Evolutionary conservation across 2,113 vertebrate genomes (phyloP).

Genomic region (Oenanthe oenanthe): DNA sequence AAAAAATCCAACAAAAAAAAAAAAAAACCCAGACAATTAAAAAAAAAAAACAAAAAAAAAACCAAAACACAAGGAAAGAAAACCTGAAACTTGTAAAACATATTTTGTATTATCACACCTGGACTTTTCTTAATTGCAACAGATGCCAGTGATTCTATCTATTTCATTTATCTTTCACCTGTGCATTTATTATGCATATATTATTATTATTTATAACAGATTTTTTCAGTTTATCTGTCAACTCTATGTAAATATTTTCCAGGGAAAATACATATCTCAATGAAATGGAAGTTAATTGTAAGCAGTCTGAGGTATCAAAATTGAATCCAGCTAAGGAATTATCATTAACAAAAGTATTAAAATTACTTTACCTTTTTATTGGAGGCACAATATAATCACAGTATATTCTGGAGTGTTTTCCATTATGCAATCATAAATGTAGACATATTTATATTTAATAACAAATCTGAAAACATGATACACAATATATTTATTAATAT

Average conservation of each 20-base stretch:
- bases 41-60: neutral
- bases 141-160: neutral
- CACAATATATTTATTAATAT: neutral
- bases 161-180: neutral
- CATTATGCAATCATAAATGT: neutral
- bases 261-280: neutral
- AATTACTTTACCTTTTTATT: neutral
- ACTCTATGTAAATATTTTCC: neutral
- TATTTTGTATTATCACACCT: neutral
- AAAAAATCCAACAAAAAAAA: neutral
- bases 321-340: neutral
- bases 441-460: neutral
- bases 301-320: neutral
- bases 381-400: neutral
- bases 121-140: neutral
- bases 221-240: neutral
- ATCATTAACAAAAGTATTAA: neutral
- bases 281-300: neutral
- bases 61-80: neutral
- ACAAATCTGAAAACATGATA: neutral
- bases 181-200: neutral
- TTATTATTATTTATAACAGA: no score
- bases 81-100: neutral
- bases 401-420: neutral
- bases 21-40: neutral